These are phyloP conservation scores for Philypnodon macrostomus DNA, from an alignment of 2,797 vertebrate genomes.

Conservation along the genomic window DNA sequence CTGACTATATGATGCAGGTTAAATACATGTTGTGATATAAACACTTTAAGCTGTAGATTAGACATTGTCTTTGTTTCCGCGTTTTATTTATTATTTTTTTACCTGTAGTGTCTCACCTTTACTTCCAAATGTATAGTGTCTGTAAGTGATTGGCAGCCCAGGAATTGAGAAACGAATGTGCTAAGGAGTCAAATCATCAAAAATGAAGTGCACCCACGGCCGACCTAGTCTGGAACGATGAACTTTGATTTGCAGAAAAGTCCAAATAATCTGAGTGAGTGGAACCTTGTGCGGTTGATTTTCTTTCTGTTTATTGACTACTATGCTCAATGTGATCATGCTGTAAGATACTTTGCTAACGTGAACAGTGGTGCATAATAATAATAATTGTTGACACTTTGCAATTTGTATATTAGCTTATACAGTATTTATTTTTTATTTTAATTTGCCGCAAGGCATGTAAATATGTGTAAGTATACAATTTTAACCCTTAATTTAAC, in stretches of 20 bases:
- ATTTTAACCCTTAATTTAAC: slow-evolving; percentile 61
- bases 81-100: no score
- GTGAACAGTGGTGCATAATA: slow-evolving; percentile 82
- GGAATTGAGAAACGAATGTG: no score
- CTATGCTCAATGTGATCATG: slow-evolving; percentile 79
- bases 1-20: no score
- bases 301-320: slow-evolving; percentile 70
- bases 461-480: slow-evolving; percentile 79
- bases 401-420: slow-evolving; percentile 78
- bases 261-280: slow-evolving; percentile 55
- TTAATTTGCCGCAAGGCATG: slow-evolving; percentile 62
- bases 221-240: slow-evolving; percentile 32
- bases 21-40: no score
- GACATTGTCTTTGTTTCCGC: no score
- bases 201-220: no score
- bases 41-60: no score
- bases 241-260: slow-evolving; percentile 26
- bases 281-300: slow-evolving; percentile 65
- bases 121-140: no score
- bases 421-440: slow-evolving; percentile 73
- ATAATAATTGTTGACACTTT: slow-evolving; percentile 72
- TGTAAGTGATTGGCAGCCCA: no score
- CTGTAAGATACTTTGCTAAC: slow-evolving; percentile 84
- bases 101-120: no score
- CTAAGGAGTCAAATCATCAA: no score